Percentiles rank a stretch among this genome's conserved stretches.
Conservation (phyloP, 2,797 vertebrate species). For the Mormyrus hasselquistii region DNA sequence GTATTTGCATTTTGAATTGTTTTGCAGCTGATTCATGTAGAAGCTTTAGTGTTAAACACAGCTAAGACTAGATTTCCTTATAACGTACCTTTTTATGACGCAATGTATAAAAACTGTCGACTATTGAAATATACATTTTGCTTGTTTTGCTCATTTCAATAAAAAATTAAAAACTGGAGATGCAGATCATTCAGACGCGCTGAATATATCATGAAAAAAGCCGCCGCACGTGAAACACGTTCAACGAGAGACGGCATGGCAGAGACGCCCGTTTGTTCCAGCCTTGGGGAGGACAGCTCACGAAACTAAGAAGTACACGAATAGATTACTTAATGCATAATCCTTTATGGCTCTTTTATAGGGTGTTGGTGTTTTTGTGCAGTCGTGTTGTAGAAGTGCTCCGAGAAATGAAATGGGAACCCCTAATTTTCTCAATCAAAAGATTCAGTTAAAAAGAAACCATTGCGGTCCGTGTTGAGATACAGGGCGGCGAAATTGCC, state of each 20-base stretch:
- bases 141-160: neutral
- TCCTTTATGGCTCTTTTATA: neutral
- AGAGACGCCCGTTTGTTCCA: neutral
- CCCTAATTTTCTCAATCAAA: constrained; percentile 2
- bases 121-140: neutral
- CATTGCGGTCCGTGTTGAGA: neutral
- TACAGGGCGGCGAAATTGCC: neutral
- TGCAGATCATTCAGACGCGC: neutral
- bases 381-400: neutral
- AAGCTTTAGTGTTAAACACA: neutral
- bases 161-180: neutral
- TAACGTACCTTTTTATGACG: neutral
- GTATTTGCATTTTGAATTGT: neutral
- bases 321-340: neutral
- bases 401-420: neutral
- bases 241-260: neutral
- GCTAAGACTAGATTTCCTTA: neutral
- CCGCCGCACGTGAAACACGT: neutral
- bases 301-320: neutral
- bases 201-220: neutral
- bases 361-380: neutral
- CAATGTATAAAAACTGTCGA: neutral
- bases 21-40: neutral
- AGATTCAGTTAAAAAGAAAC: neutral
- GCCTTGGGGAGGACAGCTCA: neutral